phyloP scores from a whole-genome alignment of 2,888 invertebrate genomes.

The Cepaea hortensis region DNA sequence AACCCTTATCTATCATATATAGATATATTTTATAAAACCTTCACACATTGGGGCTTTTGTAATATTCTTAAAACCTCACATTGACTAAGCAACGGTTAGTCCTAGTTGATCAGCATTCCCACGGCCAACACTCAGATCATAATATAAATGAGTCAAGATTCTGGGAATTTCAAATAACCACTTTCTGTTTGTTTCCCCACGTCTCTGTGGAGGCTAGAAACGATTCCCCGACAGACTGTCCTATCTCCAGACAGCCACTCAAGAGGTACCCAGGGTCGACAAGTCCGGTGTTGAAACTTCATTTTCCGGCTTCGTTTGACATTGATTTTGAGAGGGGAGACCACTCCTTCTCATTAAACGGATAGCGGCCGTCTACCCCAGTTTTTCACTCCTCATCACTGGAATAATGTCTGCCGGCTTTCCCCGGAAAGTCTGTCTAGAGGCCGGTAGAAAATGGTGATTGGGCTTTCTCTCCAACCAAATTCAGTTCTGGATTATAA shows the following conservation, averaged over 20 bases:
- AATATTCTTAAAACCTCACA: no score
- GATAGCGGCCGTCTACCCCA: background rate
- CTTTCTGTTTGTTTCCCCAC: no score
- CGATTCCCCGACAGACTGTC: background rate
- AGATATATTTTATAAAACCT: no score
- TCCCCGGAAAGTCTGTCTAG: constrained; percentile 29
- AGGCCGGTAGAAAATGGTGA: background rate
- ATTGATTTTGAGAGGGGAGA: constrained; percentile 33
- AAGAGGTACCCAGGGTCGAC: background rate
- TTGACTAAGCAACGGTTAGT: no score
- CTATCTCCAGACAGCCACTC: background rate
- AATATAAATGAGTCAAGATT: no score
- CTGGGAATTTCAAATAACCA: no score
- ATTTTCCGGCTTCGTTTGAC: constrained; percentile 35
- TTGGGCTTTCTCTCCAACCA: background rate
- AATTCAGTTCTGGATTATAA: no score
- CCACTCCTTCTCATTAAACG: constrained; percentile 33
- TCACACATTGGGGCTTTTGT: no score
- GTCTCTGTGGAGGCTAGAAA: background rate
- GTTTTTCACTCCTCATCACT: background rate
- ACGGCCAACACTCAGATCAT: no score
- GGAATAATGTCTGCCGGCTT: constrained; percentile 27
- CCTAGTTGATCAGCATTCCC: no score
- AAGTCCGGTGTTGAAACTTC: constrained; percentile 24
- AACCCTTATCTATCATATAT: no score